Evolutionary conservation across 2,113 vertebrate species (phyloP).

Genomic region (Chaenocephalus aceratus): DNA sequence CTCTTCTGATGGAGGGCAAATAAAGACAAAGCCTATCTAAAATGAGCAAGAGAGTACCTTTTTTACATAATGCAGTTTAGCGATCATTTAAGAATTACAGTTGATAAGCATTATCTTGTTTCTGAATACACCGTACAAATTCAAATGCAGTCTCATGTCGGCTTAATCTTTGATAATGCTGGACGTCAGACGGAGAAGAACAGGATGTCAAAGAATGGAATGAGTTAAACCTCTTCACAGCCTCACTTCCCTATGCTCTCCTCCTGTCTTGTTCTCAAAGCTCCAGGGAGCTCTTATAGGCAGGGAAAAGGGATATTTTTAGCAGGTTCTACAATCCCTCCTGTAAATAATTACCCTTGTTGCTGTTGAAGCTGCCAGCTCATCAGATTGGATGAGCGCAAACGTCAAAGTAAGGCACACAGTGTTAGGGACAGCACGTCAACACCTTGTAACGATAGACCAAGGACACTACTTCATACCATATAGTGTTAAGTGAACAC

Average conservation of each 20-base stretch:
- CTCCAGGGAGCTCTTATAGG: constrained; percentile 55
- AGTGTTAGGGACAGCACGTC: neutral
- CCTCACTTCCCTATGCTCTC: constrained; percentile 9
- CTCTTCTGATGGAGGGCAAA: constrained; percentile 1
- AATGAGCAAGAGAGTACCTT: constrained; percentile 10
- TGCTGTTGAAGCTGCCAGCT: constrained; percentile 55
- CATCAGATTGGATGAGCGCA: constrained; percentile 36
- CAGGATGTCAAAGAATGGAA: constrained; percentile 26
- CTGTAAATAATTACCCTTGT: constrained; percentile 76
- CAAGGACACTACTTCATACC: neutral
- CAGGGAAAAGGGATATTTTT: constrained; percentile 72
- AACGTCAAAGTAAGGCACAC: constrained; percentile 40
- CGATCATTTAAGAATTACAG: constrained; percentile 11
- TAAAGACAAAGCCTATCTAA: constrained; percentile 19
- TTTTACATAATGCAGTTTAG: constrained; percentile 18
- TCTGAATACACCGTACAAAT: constrained; percentile 18
- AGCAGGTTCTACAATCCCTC: constrained; percentile 68
- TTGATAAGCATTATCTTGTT: constrained; percentile 27
- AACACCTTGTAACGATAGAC: constrained; percentile 5
- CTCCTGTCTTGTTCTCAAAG: constrained; percentile 49
- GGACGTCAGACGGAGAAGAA: constrained; percentile 18
- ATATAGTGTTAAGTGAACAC: constrained; percentile 8
- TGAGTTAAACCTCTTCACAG: constrained; percentile 40
- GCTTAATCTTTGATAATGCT: constrained; percentile 34
- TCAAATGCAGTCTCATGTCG: constrained; percentile 1